Evolutionary conservation across 2,888 invertebrate species (phyloP).

Genomic region (Acleris literana): DNA sequence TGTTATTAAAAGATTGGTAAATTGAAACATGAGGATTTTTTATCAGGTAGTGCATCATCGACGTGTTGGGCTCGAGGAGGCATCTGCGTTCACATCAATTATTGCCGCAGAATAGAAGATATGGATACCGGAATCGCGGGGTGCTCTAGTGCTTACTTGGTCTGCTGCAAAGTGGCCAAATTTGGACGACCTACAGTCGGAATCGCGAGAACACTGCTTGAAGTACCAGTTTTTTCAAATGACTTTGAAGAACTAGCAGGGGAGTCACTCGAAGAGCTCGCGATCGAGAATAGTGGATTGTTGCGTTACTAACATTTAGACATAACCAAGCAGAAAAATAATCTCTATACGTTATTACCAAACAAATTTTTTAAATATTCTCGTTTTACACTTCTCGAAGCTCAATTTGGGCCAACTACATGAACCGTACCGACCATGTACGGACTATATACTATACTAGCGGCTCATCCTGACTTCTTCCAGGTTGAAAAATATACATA

Average conservation of each 20-base stretch:
- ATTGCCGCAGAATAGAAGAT: conserved; percentile 41
- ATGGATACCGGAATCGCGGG: conserved; percentile 55
- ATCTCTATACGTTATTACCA: not conserved
- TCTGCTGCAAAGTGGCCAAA: conserved; percentile 55
- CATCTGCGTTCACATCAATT: conserved; percentile 51
- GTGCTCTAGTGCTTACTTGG: conserved; percentile 51
- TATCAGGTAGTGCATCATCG: conserved; percentile 48
- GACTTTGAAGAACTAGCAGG: conserved; percentile 43
- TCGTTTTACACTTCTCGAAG: not conserved
- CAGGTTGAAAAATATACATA: no score
- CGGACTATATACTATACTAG: no score
- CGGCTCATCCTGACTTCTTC: no score
- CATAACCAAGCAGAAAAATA: not conserved
- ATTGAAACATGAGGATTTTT: no score
- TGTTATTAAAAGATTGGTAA: no score
- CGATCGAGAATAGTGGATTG: conserved; percentile 41
- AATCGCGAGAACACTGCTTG: conserved; percentile 35
- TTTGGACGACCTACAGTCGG: conserved; percentile 46
- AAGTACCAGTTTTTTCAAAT: conserved; percentile 34
- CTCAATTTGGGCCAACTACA: conserved; percentile 13
- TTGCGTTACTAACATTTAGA: not conserved
- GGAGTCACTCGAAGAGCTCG: conserved; percentile 41
- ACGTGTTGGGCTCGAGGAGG: conserved; percentile 68
- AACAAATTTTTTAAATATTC: not conserved
- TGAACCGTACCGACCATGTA: not conserved